phyloP scores from a whole-genome alignment of 2,888 invertebrate species.

The Tetragonisca angustula region DNA sequence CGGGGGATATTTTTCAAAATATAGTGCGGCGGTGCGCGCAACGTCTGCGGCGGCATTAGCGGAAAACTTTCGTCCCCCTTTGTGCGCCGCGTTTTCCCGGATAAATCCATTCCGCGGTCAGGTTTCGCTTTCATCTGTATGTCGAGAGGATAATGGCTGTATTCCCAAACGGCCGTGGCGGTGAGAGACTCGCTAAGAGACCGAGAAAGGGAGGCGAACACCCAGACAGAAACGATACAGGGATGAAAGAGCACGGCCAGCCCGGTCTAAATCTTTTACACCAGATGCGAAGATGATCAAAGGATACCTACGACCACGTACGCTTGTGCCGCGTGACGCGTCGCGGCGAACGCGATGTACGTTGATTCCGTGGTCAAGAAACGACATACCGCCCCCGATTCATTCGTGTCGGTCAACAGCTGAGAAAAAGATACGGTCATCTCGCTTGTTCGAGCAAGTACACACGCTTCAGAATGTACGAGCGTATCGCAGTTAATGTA shows the following conservation, averaged over 20 bases:
- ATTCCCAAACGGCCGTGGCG: slow-evolving; percentile 79
- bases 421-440: background rate
- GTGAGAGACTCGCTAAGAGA: slow-evolving; percentile 54
- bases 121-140: slow-evolving; percentile 81
- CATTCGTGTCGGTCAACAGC: slow-evolving; percentile 18
- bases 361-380: slow-evolving; percentile 32
- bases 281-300: slow-evolving; percentile 72
- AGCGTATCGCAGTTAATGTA: slow-evolving; percentile 22
- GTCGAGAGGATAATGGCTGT: slow-evolving; percentile 80
- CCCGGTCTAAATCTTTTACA: slow-evolving; percentile 71
- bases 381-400: background rate
- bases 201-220: slow-evolving; percentile 36
- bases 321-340: slow-evolving; percentile 27
- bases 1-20: slow-evolving; percentile 40
- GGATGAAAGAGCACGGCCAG: slow-evolving; percentile 46
- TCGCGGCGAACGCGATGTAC: slow-evolving; percentile 31
- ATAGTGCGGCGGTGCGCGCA: slow-evolving; percentile 30
- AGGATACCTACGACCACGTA: slow-evolving; percentile 60
- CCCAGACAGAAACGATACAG: slow-evolving; percentile 39
- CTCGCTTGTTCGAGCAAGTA: slow-evolving; percentile 9
- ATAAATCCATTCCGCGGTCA: slow-evolving; percentile 81
- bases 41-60: slow-evolving; percentile 69
- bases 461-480: slow-evolving; percentile 22
- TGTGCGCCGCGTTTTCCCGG: slow-evolving; percentile 68
- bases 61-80: slow-evolving; percentile 71